Percentiles rank a stretch among this genome's conserved stretches.
These are phyloP conservation scores for Enteromius unitaeniatus DNA, from an alignment of 2,797 vertebrate species.

Conservation along the genomic window DNA sequence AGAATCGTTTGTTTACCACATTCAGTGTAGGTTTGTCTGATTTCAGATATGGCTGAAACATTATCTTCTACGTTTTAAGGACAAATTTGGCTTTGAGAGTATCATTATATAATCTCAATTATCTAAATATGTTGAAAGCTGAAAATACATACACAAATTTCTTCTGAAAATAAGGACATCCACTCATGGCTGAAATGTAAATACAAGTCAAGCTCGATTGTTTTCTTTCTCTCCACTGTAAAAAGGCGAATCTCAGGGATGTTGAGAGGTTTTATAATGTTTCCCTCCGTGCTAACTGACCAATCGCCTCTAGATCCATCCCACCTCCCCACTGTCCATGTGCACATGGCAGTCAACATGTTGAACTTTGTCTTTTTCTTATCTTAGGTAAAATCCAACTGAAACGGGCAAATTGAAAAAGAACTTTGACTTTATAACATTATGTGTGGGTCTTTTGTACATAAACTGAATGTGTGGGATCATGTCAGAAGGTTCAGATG, in stretches of 20 bases:
- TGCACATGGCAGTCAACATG: background rate
- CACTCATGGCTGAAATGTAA: conserved; percentile 74
- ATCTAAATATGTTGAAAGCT: background rate
- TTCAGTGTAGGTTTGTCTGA: background rate
- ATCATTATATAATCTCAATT: background rate
- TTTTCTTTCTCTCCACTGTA: conserved; percentile 13
- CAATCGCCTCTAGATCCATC: conserved; percentile 59
- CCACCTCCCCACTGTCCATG: conserved; percentile 62
- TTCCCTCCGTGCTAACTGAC: conserved; percentile 68
- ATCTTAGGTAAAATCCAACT: conserved; percentile 38
- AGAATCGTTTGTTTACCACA: background rate
- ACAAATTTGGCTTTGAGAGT: background rate
- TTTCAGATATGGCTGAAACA: background rate
- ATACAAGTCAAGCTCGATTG: background rate
- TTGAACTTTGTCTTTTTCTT: conserved; percentile 70
- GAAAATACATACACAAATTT: conserved; percentile 76
- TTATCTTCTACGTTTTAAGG: background rate
- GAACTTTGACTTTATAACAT: conserved; percentile 15
- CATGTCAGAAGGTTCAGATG: background rate
- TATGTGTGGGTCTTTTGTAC: background rate
- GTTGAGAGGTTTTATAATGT: conserved; percentile 68
- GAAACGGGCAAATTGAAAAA: background rate
- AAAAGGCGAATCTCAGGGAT: background rate
- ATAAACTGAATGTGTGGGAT: background rate
- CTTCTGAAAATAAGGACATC: conserved; percentile 82